Evolutionary conservation across 2,797 vertebrate genomes (phyloP).

Genomic region (Chelmon rostratus): DNA sequence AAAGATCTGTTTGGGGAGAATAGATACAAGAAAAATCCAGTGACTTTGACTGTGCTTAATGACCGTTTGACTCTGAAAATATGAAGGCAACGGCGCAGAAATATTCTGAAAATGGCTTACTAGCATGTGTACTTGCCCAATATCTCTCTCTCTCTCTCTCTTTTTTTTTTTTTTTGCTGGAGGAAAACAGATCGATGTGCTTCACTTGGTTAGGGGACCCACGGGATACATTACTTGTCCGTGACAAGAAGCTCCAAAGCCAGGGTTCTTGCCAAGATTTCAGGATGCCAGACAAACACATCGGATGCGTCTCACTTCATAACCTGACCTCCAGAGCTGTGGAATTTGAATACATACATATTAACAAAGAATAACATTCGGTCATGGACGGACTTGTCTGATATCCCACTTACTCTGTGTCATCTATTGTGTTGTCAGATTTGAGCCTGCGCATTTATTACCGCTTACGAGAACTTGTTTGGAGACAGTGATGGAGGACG

Average conservation of each 20-base stretch:
- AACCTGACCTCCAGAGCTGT: conserved; percentile 60
- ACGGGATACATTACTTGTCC: conserved; percentile 55
- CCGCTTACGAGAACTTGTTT: conserved; percentile 8
- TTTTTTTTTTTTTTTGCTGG: neutral
- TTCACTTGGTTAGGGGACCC: conserved; percentile 52
- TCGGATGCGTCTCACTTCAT: conserved; percentile 54
- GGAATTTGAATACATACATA: conserved; percentile 67
- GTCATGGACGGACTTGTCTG: conserved; percentile 22
- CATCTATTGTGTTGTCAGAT: conserved; percentile 61
- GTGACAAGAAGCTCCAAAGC: conserved; percentile 47
- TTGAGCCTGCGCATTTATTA: conserved; percentile 62
- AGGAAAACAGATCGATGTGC: conserved; percentile 65
- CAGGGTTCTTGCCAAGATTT: conserved; percentile 37
- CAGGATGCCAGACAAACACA: conserved; percentile 44
- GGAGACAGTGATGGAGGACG: conserved; percentile 66
- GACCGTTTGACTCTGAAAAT: conserved; percentile 28
- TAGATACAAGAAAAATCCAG: conserved; percentile 5
- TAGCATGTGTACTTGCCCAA: conserved; percentile 19
- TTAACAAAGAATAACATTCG: conserved; percentile 60
- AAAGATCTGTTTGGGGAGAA: conserved; percentile 20
- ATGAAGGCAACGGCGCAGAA: conserved; percentile 25
- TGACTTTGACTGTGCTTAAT: conserved; percentile 40
- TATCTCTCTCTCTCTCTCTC: too few species aligned
- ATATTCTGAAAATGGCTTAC: conserved; percentile 46
- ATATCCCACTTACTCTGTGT: conserved; percentile 43